Evolutionary conservation across 2,888 invertebrate genomes (phyloP), one percentile per base, ranked within the genome.

Genomic region (Dasysyrphus albostriatus): DNA sequence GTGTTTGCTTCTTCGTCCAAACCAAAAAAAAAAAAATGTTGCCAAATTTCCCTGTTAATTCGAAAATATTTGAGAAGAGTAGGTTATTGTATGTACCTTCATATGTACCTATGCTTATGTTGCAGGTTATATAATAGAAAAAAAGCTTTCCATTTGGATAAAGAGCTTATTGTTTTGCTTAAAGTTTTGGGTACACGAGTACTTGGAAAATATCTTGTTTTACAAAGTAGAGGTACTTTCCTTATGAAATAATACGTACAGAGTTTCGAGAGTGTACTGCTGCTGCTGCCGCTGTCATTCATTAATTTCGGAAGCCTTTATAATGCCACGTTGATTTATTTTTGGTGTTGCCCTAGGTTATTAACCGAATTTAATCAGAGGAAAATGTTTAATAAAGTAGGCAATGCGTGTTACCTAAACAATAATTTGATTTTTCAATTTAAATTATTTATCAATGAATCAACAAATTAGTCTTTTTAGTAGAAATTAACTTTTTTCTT

Each of bases 301-400:
- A 69, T 54, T 54, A 69, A 69, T 54, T 54, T 54, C 16, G 47
- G 67, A 54, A 69, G 29, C 39, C 69, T 54, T 51, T 24, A 69
- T 69, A 54, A 54, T 54, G 51, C 69, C 69, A 54, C 69, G 37
- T 54, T 49, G 54, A 69, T 49, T 69, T 54, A 54, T 69, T 69
- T 69, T 54, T 39, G 69, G 29, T 69, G 69, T 69, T 69, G 69
- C 69, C 69, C 69, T 69, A 69, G 69, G 69, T 69, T 69, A 69
- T 69, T 29, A 54, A 39, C 69, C 54, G 39, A 69, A 54, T 54
- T 39, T 24, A 29, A 39, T 54, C 54, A 42, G 37, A 24, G 24
- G 69, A 69, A 69, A 29, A 69, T 24, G 54, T 51, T 65, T 24
- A 51, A 51, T 39, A 24, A 37, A 51, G 47, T 51, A 37, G 39